Base-by-base conservation (phyloP, 2,888 invertebrate species). In the Synergus laeviventris region DNA sequence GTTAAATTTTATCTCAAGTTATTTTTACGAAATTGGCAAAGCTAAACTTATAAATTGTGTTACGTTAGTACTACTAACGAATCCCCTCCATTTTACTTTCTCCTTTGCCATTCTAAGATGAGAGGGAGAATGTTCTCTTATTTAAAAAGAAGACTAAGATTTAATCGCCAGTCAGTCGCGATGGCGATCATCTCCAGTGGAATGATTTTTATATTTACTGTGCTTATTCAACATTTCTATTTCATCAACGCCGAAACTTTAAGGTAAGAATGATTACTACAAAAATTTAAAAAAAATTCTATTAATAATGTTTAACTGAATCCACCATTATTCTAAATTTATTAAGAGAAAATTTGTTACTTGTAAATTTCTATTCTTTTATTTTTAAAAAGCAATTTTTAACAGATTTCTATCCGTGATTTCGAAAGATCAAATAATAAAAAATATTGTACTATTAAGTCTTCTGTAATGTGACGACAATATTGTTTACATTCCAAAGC, bases 121-220 rank as follows among this genome's bases (percentile, higher is more conserved):
- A 61, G 78, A 64, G 66, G 76, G 81, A 82, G 78, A 78, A 86
- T 85, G 85, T 85, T 86, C 82, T 78, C 75, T 60, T 81, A 79
- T 75, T 80, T 77, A 75, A 60, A 74, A 81, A 80, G 79, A 74
- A 77, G 78, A 79, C 73, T 77, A 74, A 76, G 76, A 79, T 76
- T 81, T 73, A 75, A 74, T 81, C 78, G 80, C 79, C 82, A 74
- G 76, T 77, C 81, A 77, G 70, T 81, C 76, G 81, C 74, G 70
- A 45, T 77, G 78, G 74, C 74, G 76, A 81, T 81, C 61, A 79
- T 75, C 78, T 81, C 79, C 74, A 78, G 75, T 79, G 79, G 56
- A 76, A 87, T 88, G 86, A 74, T 87, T 36, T 75, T 70, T 49
- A 76, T 83, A 64, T 74, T 86, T 21, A 77, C 84, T 73, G 74